Evolutionary conservation across 2,797 vertebrate genomes (phyloP).

Genomic region (Arnoldichthys spilopterus): DNA sequence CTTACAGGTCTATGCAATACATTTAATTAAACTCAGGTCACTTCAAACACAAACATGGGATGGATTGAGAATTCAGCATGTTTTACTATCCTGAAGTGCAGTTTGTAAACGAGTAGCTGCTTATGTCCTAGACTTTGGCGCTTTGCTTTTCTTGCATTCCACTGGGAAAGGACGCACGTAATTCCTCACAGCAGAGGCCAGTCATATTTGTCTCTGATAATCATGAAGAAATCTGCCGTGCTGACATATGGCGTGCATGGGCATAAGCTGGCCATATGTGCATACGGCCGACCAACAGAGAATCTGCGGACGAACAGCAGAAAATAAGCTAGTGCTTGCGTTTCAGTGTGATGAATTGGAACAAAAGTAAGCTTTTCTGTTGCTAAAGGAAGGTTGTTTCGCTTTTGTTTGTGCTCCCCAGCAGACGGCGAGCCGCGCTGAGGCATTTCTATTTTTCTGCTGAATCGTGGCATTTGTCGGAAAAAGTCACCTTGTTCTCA

Average conservation of each 20-base stretch:
- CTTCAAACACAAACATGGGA: too few relatives aligned
- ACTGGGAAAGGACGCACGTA: constrained; percentile 22
- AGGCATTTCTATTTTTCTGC: constrained; percentile 45
- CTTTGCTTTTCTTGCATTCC: background rate
- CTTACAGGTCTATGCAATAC: too few relatives aligned
- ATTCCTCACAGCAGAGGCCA: constrained; percentile 63
- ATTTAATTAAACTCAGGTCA: too few relatives aligned
- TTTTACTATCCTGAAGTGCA: too few relatives aligned
- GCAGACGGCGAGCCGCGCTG: constrained; percentile 30
- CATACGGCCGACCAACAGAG: constrained; percentile 33
- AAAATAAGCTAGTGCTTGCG: background rate
- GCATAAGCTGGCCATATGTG: constrained; percentile 51
- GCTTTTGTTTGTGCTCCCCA: constrained; percentile 27
- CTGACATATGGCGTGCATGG: constrained; percentile 56
- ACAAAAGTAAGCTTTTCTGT: constrained; percentile 26
- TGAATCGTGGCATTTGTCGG: constrained; percentile 42
- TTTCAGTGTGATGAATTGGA: constrained; percentile 32
- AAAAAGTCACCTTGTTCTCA: constrained; percentile 50
- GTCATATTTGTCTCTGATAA: constrained; percentile 18
- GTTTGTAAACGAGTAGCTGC: too few relatives aligned
- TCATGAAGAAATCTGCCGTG: constrained; percentile 45
- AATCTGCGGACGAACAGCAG: background rate
- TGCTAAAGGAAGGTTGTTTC: constrained; percentile 36
- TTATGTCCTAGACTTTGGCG: too few relatives aligned
- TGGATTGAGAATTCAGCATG: too few relatives aligned